A percentile compares a stretch with the other conserved stretches of the same genome.
Evolutionary conservation across 2,888 invertebrate genomes (phyloP).

Genomic region (Philonicus albiceps): DNA sequence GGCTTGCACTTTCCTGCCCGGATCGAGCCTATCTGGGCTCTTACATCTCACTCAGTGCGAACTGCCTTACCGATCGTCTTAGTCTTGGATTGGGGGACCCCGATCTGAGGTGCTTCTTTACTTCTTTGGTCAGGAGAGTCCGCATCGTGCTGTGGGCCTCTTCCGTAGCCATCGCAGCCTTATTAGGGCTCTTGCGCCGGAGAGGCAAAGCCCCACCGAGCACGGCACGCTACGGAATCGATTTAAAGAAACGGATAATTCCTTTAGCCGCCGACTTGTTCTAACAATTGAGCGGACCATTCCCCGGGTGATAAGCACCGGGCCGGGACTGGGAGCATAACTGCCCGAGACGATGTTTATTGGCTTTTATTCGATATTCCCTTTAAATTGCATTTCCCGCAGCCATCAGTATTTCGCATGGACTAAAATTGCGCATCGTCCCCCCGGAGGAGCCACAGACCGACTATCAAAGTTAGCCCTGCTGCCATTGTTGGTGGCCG

Average conservation of each 20-base stretch:
- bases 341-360: not conserved
- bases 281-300: constrained; percentile 1
- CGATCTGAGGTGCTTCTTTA: not conserved
- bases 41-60: constrained; percentile 43
- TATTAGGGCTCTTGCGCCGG: not conserved
- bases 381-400: constrained; percentile 16
- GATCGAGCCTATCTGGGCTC: constrained; percentile 35
- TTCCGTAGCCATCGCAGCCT: not conserved
- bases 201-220: not conserved
- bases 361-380: constrained; percentile 5
- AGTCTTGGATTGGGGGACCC: not conserved
- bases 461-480: not conserved
- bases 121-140: not conserved
- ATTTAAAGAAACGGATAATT: not conserved
- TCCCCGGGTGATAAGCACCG: not conserved
- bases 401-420: constrained; percentile 1
- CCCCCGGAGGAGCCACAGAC: not conserved
- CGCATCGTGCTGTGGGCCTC: not conserved
- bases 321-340: not conserved
- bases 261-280: not conserved
- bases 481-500: not conserved
- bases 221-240: not conserved
- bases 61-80: not conserved
- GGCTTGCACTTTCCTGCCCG: constrained; percentile 35
- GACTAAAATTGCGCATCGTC: not conserved